Percentiles rank a stretch among this genome's conserved stretches.
phyloP scores from a whole-genome alignment of 2,797 vertebrate species.

The Thamnophis elegans region DNA sequence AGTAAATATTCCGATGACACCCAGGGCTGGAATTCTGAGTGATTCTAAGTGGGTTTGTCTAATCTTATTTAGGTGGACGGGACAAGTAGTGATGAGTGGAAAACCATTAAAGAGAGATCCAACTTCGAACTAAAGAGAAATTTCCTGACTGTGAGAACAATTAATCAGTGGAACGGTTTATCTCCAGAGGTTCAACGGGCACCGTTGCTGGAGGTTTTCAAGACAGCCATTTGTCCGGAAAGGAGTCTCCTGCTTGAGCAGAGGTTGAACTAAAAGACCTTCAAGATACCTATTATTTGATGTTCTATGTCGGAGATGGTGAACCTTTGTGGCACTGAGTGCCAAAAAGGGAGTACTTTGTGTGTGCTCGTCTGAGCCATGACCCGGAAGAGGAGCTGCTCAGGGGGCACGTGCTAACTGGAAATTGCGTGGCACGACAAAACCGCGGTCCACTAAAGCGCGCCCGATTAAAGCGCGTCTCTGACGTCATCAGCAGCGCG shows the following conservation, averaged over 20 bases:
- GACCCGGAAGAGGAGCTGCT: too few relatives aligned
- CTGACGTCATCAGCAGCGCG: too few relatives aligned
- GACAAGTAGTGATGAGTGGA: neutral
- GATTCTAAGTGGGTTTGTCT: slow-evolving; percentile 56
- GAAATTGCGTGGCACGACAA: too few relatives aligned
- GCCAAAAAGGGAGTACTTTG: too few relatives aligned
- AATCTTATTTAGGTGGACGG: slow-evolving; percentile 47
- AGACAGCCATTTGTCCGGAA: neutral
- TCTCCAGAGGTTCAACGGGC: neutral
- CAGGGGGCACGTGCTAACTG: too few relatives aligned
- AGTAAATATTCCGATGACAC: slow-evolving; percentile 72
- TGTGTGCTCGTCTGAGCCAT: too few relatives aligned
- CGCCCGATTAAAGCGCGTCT: too few relatives aligned
- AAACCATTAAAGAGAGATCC: neutral
- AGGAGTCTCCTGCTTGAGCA: neutral
- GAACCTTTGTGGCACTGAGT: too few relatives aligned
- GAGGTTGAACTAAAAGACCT: too few relatives aligned
- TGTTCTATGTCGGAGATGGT: too few relatives aligned
- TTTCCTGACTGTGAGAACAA: neutral
- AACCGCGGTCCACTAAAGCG: too few relatives aligned
- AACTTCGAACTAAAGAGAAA: neutral
- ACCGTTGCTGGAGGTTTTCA: neutral
- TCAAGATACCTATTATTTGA: too few relatives aligned
- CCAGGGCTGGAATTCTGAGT: slow-evolving; percentile 53
- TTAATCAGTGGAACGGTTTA: neutral